These are phyloP conservation scores for Sciurus niger DNA, from an alignment of 2,113 vertebrate species.

Conservation along the genomic window DNA sequence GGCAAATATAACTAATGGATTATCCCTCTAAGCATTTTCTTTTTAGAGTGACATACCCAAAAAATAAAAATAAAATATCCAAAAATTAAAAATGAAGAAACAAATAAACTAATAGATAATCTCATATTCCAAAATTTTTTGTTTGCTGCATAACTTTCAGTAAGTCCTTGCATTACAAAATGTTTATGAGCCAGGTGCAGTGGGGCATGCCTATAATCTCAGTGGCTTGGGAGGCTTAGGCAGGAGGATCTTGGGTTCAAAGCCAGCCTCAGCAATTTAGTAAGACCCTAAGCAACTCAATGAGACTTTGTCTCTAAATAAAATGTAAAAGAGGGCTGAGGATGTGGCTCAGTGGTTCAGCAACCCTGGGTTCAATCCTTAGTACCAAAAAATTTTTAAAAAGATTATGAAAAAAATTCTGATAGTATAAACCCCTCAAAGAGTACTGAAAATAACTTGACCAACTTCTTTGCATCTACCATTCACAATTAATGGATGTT, in stretches of 20 bases:
- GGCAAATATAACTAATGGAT: neutral
- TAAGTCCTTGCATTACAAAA: slow-evolving; percentile 12
- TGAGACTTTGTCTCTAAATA: too few relatives aligned
- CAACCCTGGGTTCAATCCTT: too few relatives aligned
- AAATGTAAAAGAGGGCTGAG: too few relatives aligned
- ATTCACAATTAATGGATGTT: neutral
- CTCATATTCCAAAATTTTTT: neutral
- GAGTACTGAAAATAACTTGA: neutral
- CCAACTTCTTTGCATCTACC: neutral
- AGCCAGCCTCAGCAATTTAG: too few relatives aligned
- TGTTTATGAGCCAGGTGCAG: neutral
- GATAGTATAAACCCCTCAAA: neutral
- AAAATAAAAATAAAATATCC: neutral
- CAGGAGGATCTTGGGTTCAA: too few relatives aligned
- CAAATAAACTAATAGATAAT: neutral
- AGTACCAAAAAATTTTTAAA: neutral
- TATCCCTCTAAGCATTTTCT: neutral
- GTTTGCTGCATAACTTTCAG: neutral
- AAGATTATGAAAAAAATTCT: slow-evolving; percentile 32
- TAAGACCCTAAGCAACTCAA: too few relatives aligned
- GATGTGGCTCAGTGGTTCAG: too few relatives aligned
- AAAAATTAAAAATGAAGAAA: neutral
- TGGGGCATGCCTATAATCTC: too few relatives aligned
- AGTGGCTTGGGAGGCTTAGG: too few relatives aligned
- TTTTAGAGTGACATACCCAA: neutral